Evolutionary conservation across 2,113 vertebrate species (phyloP).

Genomic region (Corythaixoides concolor): DNA sequence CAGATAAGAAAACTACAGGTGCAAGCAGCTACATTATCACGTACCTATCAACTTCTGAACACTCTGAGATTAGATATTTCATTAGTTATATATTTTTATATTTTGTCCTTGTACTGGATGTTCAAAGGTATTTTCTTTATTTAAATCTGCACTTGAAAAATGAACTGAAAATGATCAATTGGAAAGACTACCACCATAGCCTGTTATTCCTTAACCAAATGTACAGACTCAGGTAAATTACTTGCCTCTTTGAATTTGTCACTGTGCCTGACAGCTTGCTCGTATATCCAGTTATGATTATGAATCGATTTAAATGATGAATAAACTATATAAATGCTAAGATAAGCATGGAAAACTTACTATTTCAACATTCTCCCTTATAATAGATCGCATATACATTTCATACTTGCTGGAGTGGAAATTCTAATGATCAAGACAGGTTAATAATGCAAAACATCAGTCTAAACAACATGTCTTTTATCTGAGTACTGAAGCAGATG

Average conservation of each 20-base stretch:
- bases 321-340: constrained; percentile 12
- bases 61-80: not conserved
- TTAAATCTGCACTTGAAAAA: constrained; percentile 11
- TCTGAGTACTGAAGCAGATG: not conserved
- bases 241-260: constrained; percentile 13
- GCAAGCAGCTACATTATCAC: not conserved
- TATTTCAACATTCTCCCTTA: not conserved
- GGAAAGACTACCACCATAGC: not conserved
- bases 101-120: not conserved
- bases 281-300: not conserved
- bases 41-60: not conserved
- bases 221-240: not conserved
- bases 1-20: not conserved
- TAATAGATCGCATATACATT: not conserved
- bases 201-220: not conserved
- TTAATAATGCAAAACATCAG: not conserved
- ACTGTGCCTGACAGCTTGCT: not conserved
- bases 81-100: not conserved
- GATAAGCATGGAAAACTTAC: not conserved
- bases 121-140: not conserved
- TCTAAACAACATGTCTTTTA: not conserved
- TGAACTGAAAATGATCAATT: not conserved
- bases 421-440: not conserved
- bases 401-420: not conserved
- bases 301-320: constrained; percentile 8